Evolutionary conservation across 2,888 invertebrate species (phyloP).

Genomic region (Yponomeuta evonymella): DNA sequence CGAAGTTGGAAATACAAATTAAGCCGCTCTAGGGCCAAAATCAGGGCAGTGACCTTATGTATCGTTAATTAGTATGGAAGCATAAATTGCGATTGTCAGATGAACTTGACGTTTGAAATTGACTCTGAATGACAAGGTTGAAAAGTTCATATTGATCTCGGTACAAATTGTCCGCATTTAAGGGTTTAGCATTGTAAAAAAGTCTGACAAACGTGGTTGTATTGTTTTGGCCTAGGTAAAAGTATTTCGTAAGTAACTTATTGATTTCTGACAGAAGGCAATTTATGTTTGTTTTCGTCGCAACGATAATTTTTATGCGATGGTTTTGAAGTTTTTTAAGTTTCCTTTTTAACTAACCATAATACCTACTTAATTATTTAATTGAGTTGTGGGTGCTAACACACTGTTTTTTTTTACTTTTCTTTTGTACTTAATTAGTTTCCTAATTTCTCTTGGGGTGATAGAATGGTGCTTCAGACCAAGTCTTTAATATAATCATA

Average conservation of each 20-base stretch:
- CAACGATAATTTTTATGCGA: not conserved
- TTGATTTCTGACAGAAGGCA: slow-evolving; percentile 30
- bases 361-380: not conserved
- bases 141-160: slow-evolving; percentile 23
- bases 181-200: not conserved
- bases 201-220: slow-evolving; percentile 54
- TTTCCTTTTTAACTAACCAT: not conserved
- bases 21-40: not conserved
- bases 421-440: slow-evolving; percentile 15
- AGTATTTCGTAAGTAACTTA: slow-evolving; percentile 34
- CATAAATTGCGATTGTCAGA: slow-evolving; percentile 65
- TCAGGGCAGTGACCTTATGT: slow-evolving; percentile 26
- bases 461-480: slow-evolving; percentile 61
- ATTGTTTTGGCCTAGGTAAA: slow-evolving; percentile 17
- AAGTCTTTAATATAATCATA: slow-evolving; percentile 24
- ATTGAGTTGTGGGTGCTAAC: slow-evolving; percentile 13
- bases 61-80: slow-evolving; percentile 55
- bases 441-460: slow-evolving; percentile 43
- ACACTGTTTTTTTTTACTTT: slow-evolving; percentile 28
- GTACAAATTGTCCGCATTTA: slow-evolving; percentile 58
- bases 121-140: not conserved
- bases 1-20: not conserved
- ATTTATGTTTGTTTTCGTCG: not conserved
- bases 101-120: slow-evolving; percentile 18
- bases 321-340: not conserved